These are phyloP conservation scores for Ectobius pallidus DNA, from an alignment of 2,888 invertebrate genomes.

Conservation along the genomic window DNA sequence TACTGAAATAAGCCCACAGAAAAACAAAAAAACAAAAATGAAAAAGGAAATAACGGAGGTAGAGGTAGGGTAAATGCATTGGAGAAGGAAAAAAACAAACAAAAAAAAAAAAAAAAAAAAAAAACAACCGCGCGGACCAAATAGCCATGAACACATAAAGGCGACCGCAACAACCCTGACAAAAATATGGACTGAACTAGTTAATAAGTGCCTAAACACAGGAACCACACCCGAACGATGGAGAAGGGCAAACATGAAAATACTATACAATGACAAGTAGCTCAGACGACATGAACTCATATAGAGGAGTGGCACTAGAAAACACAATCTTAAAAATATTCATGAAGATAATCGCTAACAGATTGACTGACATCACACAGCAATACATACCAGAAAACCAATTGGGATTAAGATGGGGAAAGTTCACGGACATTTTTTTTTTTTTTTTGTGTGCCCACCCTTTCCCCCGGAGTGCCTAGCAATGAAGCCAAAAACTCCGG, in stretches of 20 bases:
- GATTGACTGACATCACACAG: background rate
- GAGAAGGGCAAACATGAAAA: background rate
- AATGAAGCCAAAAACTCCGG: too few relatives aligned
- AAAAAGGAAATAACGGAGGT: background rate
- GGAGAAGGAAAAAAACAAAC: background rate
- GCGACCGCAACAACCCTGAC: background rate
- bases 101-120: too few relatives aligned
- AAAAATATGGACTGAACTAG: background rate
- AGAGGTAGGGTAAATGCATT: background rate
- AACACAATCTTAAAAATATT: background rate
- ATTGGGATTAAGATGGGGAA: background rate
- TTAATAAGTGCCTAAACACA: too few relatives aligned
- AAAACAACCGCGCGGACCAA: background rate
- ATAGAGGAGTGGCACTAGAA: too few relatives aligned
- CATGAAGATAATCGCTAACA: background rate
- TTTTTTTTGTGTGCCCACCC: too few relatives aligned
- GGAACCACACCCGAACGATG: background rate
- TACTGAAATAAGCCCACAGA: background rate
- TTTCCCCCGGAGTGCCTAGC: too few relatives aligned
- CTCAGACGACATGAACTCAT: background rate
- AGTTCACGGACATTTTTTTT: too few relatives aligned
- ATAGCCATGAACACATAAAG: background rate
- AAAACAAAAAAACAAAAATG: background rate
- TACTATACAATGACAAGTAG: background rate
- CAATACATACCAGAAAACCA: too few relatives aligned